Conservation (phyloP, 2,797 vertebrate genomes). For the Eutrigla gurnardus region DNA sequence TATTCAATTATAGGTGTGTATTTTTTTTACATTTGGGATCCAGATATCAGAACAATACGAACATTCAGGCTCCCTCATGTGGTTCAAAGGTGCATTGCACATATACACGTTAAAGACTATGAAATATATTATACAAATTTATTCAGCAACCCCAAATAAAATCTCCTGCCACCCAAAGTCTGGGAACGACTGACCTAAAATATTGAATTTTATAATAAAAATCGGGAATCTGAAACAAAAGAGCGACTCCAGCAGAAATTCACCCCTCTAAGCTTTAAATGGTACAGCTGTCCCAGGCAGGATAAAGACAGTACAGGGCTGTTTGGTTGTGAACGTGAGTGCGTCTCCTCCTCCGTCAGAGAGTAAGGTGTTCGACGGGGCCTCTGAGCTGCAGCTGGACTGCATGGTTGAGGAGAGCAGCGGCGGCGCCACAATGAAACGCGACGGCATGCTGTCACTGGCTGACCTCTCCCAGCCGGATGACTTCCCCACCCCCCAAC, state of each 20-base stretch:
- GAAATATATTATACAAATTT: too few species aligned
- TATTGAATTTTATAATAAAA: too few species aligned
- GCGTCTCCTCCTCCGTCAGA: slow-evolving; percentile 62
- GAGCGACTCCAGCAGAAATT: background rate
- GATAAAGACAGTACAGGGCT: too few species aligned
- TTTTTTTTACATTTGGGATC: too few species aligned
- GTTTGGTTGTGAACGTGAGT: background rate
- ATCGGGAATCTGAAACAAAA: background rate
- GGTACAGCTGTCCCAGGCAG: slow-evolving; percentile 7
- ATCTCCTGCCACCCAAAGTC: too few species aligned
- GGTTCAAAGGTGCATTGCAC: too few species aligned
- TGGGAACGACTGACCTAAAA: too few species aligned
- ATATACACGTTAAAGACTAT: too few species aligned
- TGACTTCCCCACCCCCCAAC: slow-evolving; percentile 51
- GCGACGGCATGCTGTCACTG: slow-evolving; percentile 71
- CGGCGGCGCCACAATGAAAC: slow-evolving; percentile 75
- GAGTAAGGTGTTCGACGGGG: slow-evolving; percentile 79
- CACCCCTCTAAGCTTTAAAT: background rate
- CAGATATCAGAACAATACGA: too few species aligned
- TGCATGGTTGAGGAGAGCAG: slow-evolving; percentile 76
- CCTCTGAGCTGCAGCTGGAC: slow-evolving; percentile 80
- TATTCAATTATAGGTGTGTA: too few species aligned
- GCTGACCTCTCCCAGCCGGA: slow-evolving; percentile 70
- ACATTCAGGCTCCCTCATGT: too few species aligned
- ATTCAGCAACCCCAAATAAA: too few species aligned